phyloP scores from a whole-genome alignment of 2,113 vertebrate genomes.

The Neotoma lepida region DNA sequence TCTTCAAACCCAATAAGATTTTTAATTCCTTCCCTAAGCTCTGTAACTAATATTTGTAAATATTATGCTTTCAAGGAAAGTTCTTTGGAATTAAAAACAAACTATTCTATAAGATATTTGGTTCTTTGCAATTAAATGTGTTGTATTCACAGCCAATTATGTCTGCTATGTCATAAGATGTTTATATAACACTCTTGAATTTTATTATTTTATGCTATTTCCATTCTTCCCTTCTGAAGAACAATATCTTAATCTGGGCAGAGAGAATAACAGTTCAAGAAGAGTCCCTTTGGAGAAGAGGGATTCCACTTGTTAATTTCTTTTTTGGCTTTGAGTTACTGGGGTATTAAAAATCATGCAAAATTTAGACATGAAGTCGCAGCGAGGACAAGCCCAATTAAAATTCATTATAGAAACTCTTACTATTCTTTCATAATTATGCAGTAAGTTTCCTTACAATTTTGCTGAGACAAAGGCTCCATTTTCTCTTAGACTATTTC shows the following conservation, averaged over 20 bases:
- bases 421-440: not conserved
- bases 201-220: not conserved
- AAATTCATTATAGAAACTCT: not conserved
- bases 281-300: not conserved
- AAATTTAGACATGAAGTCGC: not conserved
- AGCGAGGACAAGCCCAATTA: not conserved
- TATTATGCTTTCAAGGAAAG: not conserved
- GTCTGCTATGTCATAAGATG: not conserved
- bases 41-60: not conserved
- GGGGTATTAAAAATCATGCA: not conserved
- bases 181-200: not conserved
- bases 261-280: not conserved
- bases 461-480: not conserved
- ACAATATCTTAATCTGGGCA: not conserved
- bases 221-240: not conserved
- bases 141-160: not conserved
- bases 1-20: not conserved
- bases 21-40: not conserved
- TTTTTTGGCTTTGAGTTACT: not conserved
- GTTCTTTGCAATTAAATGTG: not conserved
- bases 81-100: constrained; percentile 2
- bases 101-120: not conserved
- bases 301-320: not conserved
- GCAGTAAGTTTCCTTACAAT: not conserved
- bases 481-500: not conserved